These are phyloP conservation scores for Microcebus ravelobensis DNA, from an alignment of 2,113 vertebrate genomes.

Conservation along the genomic window DNA sequence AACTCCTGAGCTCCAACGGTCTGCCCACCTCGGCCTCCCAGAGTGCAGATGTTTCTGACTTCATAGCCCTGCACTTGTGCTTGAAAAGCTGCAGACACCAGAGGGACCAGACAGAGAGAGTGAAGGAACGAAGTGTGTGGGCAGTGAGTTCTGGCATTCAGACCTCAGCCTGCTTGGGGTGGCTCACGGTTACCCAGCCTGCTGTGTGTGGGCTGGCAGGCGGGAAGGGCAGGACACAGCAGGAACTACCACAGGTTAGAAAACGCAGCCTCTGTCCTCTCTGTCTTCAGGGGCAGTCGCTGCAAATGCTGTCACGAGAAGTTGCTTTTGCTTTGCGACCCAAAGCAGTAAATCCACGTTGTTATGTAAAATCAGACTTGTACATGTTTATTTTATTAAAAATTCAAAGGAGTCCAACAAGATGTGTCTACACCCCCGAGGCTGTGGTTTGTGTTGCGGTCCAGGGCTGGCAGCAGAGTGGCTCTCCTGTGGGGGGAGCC, in stretches of 20 bases:
- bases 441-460: background rate
- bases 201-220: too few species aligned
- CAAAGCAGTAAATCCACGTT: background rate
- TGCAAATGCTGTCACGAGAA: background rate
- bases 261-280: background rate
- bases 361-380: background rate
- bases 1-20: too few species aligned
- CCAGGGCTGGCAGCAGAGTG: background rate
- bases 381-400: background rate
- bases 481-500: background rate
- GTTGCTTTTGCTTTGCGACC: background rate
- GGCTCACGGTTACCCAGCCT: background rate
- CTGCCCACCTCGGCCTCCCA: too few species aligned
- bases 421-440: background rate
- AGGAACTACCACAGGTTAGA: background rate
- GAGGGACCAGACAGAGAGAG: background rate
- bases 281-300: background rate
- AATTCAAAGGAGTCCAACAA: background rate
- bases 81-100: background rate
- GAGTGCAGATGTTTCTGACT: background rate
- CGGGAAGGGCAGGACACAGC: too few species aligned
- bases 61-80: background rate
- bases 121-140: background rate
- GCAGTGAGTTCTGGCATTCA: background rate
- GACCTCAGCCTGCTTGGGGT: background rate